phyloP scores from a whole-genome alignment of 2,888 invertebrate species.

The Tetragnatha montana region DNA sequence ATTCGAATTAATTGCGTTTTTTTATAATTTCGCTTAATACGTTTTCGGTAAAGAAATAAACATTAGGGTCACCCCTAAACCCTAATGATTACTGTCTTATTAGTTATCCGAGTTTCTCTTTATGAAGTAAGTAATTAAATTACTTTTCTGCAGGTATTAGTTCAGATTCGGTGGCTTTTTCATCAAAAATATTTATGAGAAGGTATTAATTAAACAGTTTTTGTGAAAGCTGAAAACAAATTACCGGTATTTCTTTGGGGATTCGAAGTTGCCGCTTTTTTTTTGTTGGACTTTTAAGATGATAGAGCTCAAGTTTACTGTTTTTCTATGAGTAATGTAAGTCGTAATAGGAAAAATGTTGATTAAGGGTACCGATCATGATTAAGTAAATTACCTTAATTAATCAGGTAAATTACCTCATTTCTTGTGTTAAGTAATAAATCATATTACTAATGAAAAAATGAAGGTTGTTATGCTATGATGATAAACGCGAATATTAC shows the following conservation, averaged over 20 bases:
- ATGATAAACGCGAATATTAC: too few relatives aligned
- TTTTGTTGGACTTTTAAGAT: background rate
- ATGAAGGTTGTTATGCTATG: too few relatives aligned
- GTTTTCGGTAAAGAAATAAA: conserved; percentile 25
- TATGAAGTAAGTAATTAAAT: conserved; percentile 12
- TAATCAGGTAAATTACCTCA: background rate
- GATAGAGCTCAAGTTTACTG: background rate
- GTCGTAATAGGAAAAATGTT: background rate
- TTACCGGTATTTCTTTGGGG: background rate
- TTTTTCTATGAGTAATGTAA: background rate
- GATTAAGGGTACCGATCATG: background rate
- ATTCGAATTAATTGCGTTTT: conserved; percentile 21
- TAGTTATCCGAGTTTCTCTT: conserved; percentile 1
- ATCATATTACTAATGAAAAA: too few relatives aligned
- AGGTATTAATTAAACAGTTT: background rate
- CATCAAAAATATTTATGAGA: background rate
- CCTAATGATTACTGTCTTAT: conserved; percentile 9
- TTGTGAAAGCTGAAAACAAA: background rate
- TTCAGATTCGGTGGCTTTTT: background rate
- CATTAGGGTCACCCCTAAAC: conserved; percentile 1
- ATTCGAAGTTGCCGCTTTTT: background rate
- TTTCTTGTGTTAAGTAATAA: background rate
- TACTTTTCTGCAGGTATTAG: background rate
- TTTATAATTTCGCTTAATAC: conserved; percentile 12
- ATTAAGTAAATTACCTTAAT: background rate